Evolutionary conservation across 35 echinoderm and acorn worm species (phyloP).

Genomic region (Apostichopus japonicus): DNA sequence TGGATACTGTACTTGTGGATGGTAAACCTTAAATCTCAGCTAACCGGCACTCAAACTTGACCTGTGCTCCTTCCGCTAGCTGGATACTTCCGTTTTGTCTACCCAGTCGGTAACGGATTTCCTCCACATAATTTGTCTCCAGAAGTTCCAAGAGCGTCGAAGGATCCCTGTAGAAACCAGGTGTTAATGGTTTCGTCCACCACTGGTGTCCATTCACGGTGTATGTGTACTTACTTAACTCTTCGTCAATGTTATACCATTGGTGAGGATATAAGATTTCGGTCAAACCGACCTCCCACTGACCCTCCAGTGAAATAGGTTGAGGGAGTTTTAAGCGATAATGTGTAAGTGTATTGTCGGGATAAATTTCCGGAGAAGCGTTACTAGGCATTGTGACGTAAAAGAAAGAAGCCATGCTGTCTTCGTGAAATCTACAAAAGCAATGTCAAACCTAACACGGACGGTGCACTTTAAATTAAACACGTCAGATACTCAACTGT

Average conservation of each 20-base stretch:
- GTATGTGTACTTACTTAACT: background rate
- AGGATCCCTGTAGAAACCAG: too few relatives aligned
- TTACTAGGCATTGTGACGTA: background rate
- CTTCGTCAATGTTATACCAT: background rate
- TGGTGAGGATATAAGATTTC: background rate
- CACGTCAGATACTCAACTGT: too few relatives aligned
- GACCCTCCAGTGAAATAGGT: background rate
- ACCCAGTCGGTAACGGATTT: too few relatives aligned
- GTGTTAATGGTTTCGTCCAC: background rate
- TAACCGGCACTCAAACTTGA: too few relatives aligned
- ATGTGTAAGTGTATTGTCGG: constrained; percentile 61
- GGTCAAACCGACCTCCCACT: background rate
- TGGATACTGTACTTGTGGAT: background rate
- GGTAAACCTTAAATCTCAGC: constrained; percentile 11
- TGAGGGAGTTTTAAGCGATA: constrained; percentile 43
- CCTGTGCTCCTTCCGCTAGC: too few relatives aligned
- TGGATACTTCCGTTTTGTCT: too few relatives aligned
- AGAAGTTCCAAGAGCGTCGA: too few relatives aligned
- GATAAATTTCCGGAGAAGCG: constrained; percentile 48
- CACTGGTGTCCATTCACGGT: background rate
- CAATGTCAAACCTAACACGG: too few relatives aligned
- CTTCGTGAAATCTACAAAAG: too few relatives aligned
- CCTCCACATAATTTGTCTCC: too few relatives aligned
- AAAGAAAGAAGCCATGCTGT: too few relatives aligned
- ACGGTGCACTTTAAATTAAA: too few relatives aligned